A percentile compares a stretch with the other conserved stretches of the same genome.
These are phyloP conservation scores for Cordylochernes scorpioides DNA, from an alignment of 2,888 invertebrate species.

Conservation along the genomic window DNA sequence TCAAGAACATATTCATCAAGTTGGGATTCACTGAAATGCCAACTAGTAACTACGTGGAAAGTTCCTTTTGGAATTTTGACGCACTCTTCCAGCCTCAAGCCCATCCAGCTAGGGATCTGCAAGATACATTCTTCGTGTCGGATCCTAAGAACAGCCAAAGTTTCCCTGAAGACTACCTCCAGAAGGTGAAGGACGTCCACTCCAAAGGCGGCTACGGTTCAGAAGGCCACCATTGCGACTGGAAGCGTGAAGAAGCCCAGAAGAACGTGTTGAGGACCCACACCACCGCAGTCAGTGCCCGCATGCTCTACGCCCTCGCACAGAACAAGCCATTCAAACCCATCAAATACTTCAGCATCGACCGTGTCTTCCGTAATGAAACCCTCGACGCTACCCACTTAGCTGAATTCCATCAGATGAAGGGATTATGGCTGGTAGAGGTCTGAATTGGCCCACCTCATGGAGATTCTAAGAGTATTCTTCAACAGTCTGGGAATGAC, in stretches of 20 bases:
- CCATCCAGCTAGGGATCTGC: slow-evolving; percentile 92
- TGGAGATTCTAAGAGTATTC: slow-evolving; percentile 63
- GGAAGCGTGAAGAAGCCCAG: slow-evolving; percentile 79
- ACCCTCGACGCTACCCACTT: slow-evolving; percentile 93
- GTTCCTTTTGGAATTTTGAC: slow-evolving; percentile 99
- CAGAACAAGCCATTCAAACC: slow-evolving; percentile 68
- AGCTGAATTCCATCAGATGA: slow-evolving; percentile 94
- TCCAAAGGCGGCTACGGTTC: slow-evolving; percentile 80
- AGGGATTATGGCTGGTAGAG: no score
- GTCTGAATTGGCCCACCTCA: slow-evolving; percentile 76
- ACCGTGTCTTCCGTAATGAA: slow-evolving; percentile 92
- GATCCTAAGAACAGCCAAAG: slow-evolving; percentile 29
- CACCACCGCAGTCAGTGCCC: slow-evolving; percentile 86
- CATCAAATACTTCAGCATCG: slow-evolving; percentile 88
- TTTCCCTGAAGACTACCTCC: slow-evolving; percentile 63
- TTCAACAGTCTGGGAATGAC: slow-evolving; percentile 64
- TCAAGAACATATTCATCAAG: slow-evolving; percentile 87
- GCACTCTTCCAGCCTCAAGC: slow-evolving; percentile 94
- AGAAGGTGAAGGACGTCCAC: slow-evolving; percentile 63
- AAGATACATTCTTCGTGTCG: slow-evolving; percentile 90
- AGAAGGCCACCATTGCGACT: slow-evolving; percentile 56
- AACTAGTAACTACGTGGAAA: slow-evolving; percentile 85
- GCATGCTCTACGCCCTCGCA: slow-evolving; percentile 69
- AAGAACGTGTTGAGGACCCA: slow-evolving; percentile 90
- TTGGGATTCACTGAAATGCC: slow-evolving; percentile 99